phyloP scores from a whole-genome alignment of 2,797 vertebrate species.

The Trachops cirrhosus region DNA sequence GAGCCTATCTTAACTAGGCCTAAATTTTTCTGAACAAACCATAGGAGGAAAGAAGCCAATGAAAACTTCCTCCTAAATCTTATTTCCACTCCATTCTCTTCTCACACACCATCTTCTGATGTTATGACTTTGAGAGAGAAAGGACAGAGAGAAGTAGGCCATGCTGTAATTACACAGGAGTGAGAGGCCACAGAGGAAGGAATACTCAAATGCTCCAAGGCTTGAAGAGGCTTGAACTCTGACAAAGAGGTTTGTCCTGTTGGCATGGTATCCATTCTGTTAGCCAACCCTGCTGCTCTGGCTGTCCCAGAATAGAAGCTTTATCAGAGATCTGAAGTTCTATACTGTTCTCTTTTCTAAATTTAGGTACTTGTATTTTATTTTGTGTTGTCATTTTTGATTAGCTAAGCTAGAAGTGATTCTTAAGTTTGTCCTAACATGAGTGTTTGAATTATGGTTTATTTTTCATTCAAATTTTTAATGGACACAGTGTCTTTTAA shows the following conservation, averaged over 20 bases:
- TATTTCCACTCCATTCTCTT: neutral
- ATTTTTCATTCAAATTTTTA: neutral
- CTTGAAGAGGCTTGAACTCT: neutral
- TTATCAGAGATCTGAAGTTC: neutral
- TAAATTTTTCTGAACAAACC: neutral
- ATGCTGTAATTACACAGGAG: neutral
- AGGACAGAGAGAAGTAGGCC: neutral
- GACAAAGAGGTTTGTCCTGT: neutral
- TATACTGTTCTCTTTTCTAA: neutral
- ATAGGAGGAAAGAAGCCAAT: neutral
- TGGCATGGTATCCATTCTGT: neutral
- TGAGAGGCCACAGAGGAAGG: neutral
- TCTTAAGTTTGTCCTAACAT: neutral
- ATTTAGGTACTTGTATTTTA: neutral
- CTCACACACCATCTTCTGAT: neutral
- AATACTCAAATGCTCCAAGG: neutral
- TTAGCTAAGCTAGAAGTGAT: neutral
- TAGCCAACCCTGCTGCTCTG: neutral
- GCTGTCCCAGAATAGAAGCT: neutral
- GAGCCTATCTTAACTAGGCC: neutral
- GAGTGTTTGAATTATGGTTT: neutral
- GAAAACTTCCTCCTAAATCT: neutral
- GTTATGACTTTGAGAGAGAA: neutral
- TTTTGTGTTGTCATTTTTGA: neutral
- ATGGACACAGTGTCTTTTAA: neutral